phyloP scores from a whole-genome alignment of 92 coral and sea anemone genomes.

The Heteractis magnifica region DNA sequence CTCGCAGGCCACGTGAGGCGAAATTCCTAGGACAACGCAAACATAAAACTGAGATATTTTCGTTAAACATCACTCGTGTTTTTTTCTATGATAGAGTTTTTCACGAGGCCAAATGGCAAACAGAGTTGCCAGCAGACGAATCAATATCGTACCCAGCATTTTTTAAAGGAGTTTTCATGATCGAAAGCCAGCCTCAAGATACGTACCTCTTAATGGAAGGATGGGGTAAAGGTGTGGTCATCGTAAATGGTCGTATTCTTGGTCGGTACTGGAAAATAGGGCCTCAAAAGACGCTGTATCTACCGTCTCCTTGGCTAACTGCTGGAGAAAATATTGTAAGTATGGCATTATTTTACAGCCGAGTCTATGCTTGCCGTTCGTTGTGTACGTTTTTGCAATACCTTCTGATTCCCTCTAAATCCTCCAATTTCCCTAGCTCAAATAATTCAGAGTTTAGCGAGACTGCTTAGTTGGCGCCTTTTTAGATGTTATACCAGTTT shows the following conservation, averaged over 20 bases:
- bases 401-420: no score
- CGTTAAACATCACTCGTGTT: no score
- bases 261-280: constrained; percentile 94
- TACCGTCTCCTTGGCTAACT: constrained; percentile 80
- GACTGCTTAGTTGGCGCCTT: no score
- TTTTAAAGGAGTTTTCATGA: constrained; percentile 61
- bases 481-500: no score
- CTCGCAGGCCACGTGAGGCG: no score
- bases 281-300: constrained; percentile 84
- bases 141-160: constrained; percentile 44
- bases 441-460: no score
- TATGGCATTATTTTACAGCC: background rate
- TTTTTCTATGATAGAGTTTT: background rate
- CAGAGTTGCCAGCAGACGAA: background rate
- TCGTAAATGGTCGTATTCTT: constrained; percentile 87
- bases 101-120: constrained; percentile 6
- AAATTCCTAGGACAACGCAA: no score
- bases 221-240: constrained; percentile 91
- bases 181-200: constrained; percentile 72
- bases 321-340: constrained; percentile 74
- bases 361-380: no score
- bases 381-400: no score
- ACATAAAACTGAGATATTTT: no score
- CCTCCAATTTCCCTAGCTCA: no score
- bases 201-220: constrained; percentile 73